These are phyloP conservation scores for Eumaeus atala DNA, from an alignment of 1,140 invertebrate genomes.

Conservation along the genomic window DNA sequence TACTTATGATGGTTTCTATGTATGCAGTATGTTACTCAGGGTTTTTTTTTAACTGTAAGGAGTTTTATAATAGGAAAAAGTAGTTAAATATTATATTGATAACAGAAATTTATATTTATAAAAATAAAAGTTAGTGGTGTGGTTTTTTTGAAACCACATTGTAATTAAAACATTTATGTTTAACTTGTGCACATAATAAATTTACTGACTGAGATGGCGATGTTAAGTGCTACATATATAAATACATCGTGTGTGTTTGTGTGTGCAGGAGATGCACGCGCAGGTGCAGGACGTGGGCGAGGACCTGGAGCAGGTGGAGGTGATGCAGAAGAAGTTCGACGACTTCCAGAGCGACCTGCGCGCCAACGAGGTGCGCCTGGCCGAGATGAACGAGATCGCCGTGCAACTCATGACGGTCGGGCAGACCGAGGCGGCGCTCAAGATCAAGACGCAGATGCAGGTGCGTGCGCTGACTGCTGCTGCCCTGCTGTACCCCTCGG, in stretches of 20 bases:
- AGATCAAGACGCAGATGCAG: constrained; percentile 98
- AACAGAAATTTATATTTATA: too few relatives aligned
- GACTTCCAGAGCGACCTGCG: constrained; percentile 98
- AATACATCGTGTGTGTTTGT: background rate
- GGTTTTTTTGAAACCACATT: too few relatives aligned
- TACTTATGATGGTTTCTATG: too few relatives aligned
- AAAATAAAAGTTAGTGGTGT: too few relatives aligned
- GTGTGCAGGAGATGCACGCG: constrained; percentile 82
- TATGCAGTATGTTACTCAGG: too few relatives aligned
- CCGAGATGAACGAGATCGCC: constrained; percentile 98
- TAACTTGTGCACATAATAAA: too few relatives aligned
- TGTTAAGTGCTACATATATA: background rate
- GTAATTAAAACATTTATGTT: too few relatives aligned
- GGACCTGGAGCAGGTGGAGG: constrained; percentile 98
- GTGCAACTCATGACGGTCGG: constrained; percentile 96
- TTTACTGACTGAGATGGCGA: too few relatives aligned
- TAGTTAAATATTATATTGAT: too few relatives aligned
- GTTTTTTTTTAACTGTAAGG: too few relatives aligned
- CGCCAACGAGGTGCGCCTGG: constrained; percentile 96
- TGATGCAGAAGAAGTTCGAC: constrained; percentile 99
- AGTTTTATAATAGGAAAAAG: too few relatives aligned
- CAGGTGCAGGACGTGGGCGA: constrained; percentile 97
- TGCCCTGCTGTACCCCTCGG: too few relatives aligned
- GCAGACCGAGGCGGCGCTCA: constrained; percentile 97
- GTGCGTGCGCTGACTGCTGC: constrained; percentile 53